These are phyloP conservation scores for Diplogasteroides magnus DNA, from an alignment of 1,140 invertebrate genomes.

Conservation along the genomic window DNA sequence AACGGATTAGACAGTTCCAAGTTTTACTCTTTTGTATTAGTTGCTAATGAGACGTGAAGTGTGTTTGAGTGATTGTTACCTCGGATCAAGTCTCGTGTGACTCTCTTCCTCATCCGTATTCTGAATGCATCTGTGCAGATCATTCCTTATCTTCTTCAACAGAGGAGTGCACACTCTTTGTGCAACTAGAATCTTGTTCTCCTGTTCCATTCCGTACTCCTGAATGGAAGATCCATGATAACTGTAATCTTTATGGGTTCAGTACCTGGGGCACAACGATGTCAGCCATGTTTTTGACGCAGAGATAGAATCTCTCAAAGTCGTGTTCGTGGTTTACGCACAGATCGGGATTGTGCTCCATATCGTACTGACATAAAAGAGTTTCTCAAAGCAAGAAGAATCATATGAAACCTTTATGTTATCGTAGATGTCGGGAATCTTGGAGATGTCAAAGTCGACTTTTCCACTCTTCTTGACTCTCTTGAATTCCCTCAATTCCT, in stretches of 20 bases:
- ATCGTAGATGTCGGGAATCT: constrained; percentile 99
- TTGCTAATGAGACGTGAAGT: constrained; percentile 13
- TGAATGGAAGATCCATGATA: constrained; percentile 51
- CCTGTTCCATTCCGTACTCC: constrained; percentile 91
- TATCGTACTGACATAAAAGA: constrained; percentile 64
- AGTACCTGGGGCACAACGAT: constrained; percentile 94
- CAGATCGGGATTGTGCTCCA: constrained; percentile 91
- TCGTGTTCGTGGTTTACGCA: constrained; percentile 64
- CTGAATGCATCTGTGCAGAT: constrained; percentile 68
- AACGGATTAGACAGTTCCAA: no score
- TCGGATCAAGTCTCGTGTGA: constrained; percentile 88
- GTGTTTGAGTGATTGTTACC: no score
- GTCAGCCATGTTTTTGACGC: constrained; percentile 84
- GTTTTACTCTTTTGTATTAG: no score
- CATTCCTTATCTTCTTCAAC: constrained; percentile 88
- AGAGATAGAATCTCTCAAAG: constrained; percentile 55
- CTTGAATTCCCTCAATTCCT: constrained; percentile 96
- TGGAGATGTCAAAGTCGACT: constrained; percentile 83
- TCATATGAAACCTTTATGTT: constrained; percentile 85
- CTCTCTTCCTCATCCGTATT: constrained; percentile 65
- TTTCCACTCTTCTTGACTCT: constrained; percentile 68
- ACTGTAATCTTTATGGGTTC: no score
- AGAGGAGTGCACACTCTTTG: constrained; percentile 95
- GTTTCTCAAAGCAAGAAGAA: no score
- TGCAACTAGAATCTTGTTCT: constrained; percentile 92